These are phyloP conservation scores for Platyrinchus mystaceus DNA, from an alignment of 2,797 vertebrate species.

Conservation along the genomic window DNA sequence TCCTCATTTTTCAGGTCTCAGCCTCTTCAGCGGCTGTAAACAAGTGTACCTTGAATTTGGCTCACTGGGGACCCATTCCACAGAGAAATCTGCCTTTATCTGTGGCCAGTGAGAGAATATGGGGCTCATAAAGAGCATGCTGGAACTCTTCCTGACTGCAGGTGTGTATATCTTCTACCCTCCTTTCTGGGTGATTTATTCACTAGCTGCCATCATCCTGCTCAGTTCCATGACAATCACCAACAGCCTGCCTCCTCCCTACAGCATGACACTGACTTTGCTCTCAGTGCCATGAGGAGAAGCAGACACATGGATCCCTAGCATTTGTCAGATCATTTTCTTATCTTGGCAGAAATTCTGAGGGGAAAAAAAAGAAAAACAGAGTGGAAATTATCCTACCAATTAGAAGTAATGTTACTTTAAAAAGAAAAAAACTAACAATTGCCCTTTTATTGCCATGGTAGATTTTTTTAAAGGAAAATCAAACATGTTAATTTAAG, in stretches of 20 bases:
- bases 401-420: background rate
- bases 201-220: fast-evolving
- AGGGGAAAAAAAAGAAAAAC: background rate
- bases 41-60: background rate
- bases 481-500: background rate
- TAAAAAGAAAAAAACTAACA: background rate
- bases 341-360: background rate
- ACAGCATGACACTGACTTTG: background rate
- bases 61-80: background rate
- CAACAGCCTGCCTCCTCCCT: background rate
- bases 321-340: background rate
- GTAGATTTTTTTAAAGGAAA: background rate
- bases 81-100: background rate
- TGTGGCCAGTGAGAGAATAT: fast-evolving
- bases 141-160: background rate
- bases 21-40: background rate
- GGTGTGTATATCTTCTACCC: background rate
- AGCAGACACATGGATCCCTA: background rate
- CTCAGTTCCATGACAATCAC: background rate
- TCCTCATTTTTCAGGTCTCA: background rate
- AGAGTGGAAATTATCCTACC: background rate
- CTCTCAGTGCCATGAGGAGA: background rate
- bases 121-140: fast-evolving
- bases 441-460: background rate
- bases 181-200: background rate